phyloP scores from a whole-genome alignment of 2,888 invertebrate genomes.

The Frankliniella fusca region DNA sequence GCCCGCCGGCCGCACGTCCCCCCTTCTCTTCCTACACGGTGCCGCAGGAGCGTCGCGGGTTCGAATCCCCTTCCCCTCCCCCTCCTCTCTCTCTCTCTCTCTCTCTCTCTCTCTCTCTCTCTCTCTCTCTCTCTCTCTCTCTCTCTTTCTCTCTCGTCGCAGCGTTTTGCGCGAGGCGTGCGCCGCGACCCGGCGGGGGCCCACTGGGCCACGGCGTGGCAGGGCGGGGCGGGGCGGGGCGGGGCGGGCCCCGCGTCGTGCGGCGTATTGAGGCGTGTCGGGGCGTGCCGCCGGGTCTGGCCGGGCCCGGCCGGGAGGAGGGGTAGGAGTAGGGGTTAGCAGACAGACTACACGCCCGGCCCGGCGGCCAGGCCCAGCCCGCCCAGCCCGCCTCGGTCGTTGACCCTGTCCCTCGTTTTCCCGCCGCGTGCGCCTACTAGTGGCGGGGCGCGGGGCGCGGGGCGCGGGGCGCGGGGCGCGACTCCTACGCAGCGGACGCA shows the following conservation, averaged over 20 bases:
- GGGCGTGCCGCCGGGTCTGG: constrained; percentile 7
- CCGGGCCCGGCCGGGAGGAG: background rate
- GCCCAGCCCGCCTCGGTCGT: background rate
- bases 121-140: background rate
- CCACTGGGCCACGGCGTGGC: background rate
- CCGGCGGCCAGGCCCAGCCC: too few relatives aligned
- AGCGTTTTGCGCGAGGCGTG: background rate
- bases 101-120: background rate
- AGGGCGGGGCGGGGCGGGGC: constrained; percentile 8
- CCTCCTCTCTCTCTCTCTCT: background rate
- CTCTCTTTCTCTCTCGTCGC: background rate
- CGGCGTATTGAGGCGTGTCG: constrained; percentile 32
- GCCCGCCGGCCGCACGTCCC: too few relatives aligned
- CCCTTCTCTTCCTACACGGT: too few relatives aligned
- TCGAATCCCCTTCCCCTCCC: background rate
- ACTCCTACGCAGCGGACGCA: constrained; percentile 32
- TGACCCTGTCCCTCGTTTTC: constrained; percentile 1
- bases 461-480: background rate
- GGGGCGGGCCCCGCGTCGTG: constrained; percentile 30
- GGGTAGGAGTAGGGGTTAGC: background rate
- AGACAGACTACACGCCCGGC: constrained; percentile 16
- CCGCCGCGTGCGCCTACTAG: background rate
- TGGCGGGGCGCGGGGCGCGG: background rate
- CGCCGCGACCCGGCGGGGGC: background rate
- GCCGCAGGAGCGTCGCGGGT: too few relatives aligned